These are phyloP conservation scores for Struthio camelus DNA, from an alignment of 2,113 vertebrate species.

Conservation along the genomic window DNA sequence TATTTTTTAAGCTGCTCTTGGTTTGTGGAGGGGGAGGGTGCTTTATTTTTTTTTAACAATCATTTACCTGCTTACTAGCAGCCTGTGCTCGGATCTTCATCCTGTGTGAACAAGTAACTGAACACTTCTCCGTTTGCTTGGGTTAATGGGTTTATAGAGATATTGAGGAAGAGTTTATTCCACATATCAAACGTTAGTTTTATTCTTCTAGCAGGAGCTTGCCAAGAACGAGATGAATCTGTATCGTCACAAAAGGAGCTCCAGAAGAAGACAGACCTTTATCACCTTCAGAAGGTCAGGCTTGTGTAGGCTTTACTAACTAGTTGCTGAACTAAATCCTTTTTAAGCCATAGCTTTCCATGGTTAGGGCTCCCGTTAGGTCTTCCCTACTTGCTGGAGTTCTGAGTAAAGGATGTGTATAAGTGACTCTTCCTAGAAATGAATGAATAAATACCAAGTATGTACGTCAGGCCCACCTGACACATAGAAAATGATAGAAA, in stretches of 20 bases:
- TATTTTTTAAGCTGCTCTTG: background rate
- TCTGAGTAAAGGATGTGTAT: background rate
- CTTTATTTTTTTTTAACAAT: background rate
- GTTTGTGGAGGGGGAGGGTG: background rate
- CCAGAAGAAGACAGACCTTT: constrained; percentile 92
- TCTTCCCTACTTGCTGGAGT: constrained; percentile 17
- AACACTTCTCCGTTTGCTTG: background rate
- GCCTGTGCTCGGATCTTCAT: background rate
- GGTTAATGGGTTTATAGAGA: background rate
- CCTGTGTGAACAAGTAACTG: background rate
- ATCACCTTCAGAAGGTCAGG: constrained; percentile 93
- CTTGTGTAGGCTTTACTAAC: background rate
- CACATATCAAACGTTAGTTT: constrained; percentile 25
- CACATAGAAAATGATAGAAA: background rate
- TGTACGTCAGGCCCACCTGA: background rate
- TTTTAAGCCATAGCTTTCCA: background rate
- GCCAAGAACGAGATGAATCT: constrained; percentile 72
- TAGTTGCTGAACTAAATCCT: background rate
- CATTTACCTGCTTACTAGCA: background rate
- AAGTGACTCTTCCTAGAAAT: background rate
- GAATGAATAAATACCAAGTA: background rate
- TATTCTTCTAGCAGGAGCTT: constrained; percentile 59
- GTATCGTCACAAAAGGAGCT: constrained; percentile 79
- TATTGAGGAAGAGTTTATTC: background rate
- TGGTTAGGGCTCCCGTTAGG: constrained; percentile 13